Base-by-base conservation (phyloP, 1,140 invertebrate species). In the Nilaparvata lugens region DNA sequence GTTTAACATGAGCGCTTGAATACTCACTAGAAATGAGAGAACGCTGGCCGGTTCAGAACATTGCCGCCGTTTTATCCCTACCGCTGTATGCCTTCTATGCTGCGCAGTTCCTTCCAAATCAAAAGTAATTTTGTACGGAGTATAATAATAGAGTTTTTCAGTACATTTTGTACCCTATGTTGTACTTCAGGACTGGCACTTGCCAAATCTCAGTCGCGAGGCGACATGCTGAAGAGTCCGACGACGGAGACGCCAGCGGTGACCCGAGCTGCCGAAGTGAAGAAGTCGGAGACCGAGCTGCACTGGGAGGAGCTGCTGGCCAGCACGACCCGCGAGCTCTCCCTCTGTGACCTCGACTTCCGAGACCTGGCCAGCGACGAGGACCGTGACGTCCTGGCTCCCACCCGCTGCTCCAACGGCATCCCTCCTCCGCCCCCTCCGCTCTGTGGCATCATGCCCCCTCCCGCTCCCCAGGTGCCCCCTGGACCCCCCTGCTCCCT, bases 281-380 rank as follows among this genome's bases (percentile, higher is more conserved):
- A 92, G 75, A 91, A 93, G 72, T 91, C 91, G 0, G 93, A 96
- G 74, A 94, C 90, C 69, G 93, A 97, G 69, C 75, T 96, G 0
- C 90, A 94, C 67, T 98, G 96, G 96, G 94, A 98, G 68, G 89
- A 93, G 66, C 74, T 95, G 58, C 83, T 91, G 21, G 85, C 86
- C 28, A 86, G 85, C 62, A 74, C 95, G 57, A 85, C 88, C 59
- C 77, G 95, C 64, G 86, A 92, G 0, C 77, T 98, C 48, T 85
- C 87, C 66, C 83, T 99, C 11, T 97, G 95, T 72, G 95, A 98
- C 73, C 76, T 98, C 56, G 95, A 99, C 73, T 99, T 99, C 70
- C 95, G 92, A 1, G 95, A 97, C 75, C 78, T 98, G 28, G 84
- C 83, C 60, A 83, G 85, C 13, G 90, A 93, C 60, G 90, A 88